Conservation (phyloP, 2,888 invertebrate genomes). For the Chymomyza amoena region DNA sequence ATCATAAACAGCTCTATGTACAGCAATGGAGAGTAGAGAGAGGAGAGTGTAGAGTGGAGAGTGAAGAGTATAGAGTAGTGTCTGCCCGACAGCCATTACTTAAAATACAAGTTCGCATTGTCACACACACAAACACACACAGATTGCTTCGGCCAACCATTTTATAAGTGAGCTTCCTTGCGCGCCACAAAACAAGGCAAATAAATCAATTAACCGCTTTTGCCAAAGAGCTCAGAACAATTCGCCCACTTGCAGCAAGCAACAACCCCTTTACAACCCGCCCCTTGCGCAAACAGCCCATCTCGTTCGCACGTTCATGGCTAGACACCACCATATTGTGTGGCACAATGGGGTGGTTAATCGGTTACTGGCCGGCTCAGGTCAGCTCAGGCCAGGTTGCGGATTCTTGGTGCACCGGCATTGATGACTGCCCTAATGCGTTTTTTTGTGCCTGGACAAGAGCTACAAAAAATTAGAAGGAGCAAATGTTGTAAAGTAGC, state of each 20-base stretch:
- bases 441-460: conserved; percentile 42
- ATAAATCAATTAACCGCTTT: conserved; percentile 65
- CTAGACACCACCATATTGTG: conserved; percentile 1
- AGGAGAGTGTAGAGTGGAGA: conserved; percentile 8
- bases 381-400: conserved; percentile 22
- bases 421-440: conserved; percentile 55
- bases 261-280: not conserved
- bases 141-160: conserved; percentile 16
- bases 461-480: conserved; percentile 1
- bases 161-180: conserved; percentile 1
- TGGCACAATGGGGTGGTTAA: conserved; percentile 26
- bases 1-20: conserved; percentile 1
- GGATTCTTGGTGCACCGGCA: conserved; percentile 20
- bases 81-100: conserved; percentile 44
- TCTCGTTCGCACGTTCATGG: conserved; percentile 4
- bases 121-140: conserved; percentile 13
- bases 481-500: not conserved
- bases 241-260: conserved; percentile 16
- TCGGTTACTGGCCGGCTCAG: conserved; percentile 30
- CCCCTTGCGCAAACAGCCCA: conserved; percentile 26
- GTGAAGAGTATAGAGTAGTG: not conserved
- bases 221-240: conserved; percentile 17
- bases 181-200: conserved; percentile 17
- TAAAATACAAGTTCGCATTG: conserved; percentile 31
- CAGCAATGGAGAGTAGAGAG: conserved; percentile 1